Percentiles rank a stretch among this genome's conserved stretches.
These are phyloP conservation scores for Antidorcas marsupialis DNA, from an alignment of 2,113 vertebrate species.

Conservation along the genomic window DNA sequence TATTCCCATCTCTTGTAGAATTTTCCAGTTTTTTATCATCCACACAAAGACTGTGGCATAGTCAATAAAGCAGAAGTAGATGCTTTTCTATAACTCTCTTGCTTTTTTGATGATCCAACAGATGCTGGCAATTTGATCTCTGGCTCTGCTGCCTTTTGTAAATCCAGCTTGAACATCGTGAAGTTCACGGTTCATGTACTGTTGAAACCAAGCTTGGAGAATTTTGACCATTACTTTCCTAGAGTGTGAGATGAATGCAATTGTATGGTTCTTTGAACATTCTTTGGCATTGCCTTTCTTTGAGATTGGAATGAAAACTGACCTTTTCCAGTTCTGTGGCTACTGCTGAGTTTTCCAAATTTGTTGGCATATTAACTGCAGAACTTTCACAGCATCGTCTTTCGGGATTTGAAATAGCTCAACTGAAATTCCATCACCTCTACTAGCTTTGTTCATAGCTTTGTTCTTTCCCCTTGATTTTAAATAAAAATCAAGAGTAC, in stretches of 20 bases:
- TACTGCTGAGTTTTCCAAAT: not conserved
- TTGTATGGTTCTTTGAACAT: not conserved
- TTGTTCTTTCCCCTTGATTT: not conserved
- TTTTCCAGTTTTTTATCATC: not conserved
- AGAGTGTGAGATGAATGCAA: not conserved
- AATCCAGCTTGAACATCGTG: not conserved
- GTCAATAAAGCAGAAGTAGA: not conserved
- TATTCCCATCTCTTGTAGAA: not conserved
- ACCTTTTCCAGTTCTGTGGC: not conserved
- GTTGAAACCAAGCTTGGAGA: not conserved
- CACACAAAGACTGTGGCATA: not conserved
- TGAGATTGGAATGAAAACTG: not conserved
- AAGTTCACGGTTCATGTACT: not conserved
- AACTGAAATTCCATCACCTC: not conserved
- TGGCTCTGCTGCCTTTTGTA: not conserved
- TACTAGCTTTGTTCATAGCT: not conserved
- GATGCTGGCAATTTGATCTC: not conserved
- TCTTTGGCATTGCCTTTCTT: not conserved
- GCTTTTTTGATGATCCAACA: not conserved
- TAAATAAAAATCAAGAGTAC: not conserved
- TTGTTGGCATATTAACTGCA: not conserved
- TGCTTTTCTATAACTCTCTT: not conserved
- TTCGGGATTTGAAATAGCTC: not conserved
- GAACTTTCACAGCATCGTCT: not conserved
- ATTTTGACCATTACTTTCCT: not conserved